A percentile compares a stretch with the other conserved stretches of the same genome.
phyloP scores from a whole-genome alignment of 2,797 vertebrate species.

The Tauraco hartlaubi region DNA sequence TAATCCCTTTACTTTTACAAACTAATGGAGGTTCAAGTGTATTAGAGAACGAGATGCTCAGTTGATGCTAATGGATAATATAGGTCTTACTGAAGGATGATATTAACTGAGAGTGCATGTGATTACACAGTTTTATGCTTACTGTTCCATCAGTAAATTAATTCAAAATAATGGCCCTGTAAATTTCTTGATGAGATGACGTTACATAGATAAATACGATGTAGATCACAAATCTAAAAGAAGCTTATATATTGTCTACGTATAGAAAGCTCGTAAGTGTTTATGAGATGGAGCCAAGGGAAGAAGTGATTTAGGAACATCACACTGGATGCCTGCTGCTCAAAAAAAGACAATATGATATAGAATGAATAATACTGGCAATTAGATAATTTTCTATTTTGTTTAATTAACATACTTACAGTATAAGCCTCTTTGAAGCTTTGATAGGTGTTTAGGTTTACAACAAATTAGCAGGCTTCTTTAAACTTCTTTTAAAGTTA shows the following conservation, averaged over 20 bases:
- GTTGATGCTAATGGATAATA: not conserved
- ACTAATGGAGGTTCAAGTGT: not conserved
- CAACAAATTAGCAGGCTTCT: constrained; percentile 25
- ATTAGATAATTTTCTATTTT: constrained; percentile 47
- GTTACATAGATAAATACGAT: not conserved
- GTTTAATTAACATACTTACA: constrained; percentile 46
- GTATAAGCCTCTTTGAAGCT: constrained; percentile 6
- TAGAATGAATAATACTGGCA: constrained; percentile 11
- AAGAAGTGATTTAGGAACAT: not conserved
- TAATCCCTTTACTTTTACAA: not conserved
- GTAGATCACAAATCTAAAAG: not conserved
- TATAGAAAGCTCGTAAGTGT: not conserved
- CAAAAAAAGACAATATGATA: not conserved
- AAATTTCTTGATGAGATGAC: not conserved
- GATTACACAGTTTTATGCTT: not conserved
- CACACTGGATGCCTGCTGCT: not conserved
- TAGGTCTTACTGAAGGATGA: not conserved
- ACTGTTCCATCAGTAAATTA: not conserved
- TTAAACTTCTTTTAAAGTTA: constrained; percentile 34
- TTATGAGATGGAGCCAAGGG: not conserved
- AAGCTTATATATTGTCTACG: not conserved
- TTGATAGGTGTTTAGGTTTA: constrained; percentile 47
- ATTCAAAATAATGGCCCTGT: not conserved
- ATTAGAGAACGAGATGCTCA: not conserved
- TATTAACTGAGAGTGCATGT: not conserved